These are phyloP conservation scores for Acheta domesticus DNA, from an alignment of 2,888 invertebrate genomes.

Conservation along the genomic window DNA sequence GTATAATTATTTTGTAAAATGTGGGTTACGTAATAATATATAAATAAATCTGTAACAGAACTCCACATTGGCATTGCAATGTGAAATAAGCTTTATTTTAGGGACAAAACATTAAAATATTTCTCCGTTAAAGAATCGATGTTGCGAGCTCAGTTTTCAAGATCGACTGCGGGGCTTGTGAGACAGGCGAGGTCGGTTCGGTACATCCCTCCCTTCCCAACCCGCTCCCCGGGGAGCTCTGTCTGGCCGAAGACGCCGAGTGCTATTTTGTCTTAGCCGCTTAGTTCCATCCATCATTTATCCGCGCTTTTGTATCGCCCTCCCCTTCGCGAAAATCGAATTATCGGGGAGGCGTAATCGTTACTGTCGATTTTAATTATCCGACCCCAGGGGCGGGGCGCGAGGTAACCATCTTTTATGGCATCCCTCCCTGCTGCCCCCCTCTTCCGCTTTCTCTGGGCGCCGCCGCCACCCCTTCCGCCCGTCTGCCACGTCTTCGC, in stretches of 20 bases:
- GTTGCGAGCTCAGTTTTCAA: too few relatives aligned
- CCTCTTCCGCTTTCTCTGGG: too few relatives aligned
- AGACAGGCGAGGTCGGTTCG: too few relatives aligned
- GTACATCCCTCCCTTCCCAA: background rate
- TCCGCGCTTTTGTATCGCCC: background rate
- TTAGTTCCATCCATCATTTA: slow-evolving; percentile 18
- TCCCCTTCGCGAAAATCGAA: slow-evolving; percentile 7
- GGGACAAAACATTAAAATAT: too few relatives aligned
- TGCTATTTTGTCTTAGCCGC: background rate
- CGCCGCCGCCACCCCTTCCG: background rate
- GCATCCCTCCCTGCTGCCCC: background rate
- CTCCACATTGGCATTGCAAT: too few relatives aligned
- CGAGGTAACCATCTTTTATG: background rate
- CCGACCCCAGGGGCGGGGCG: background rate
- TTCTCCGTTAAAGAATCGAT: too few relatives aligned
- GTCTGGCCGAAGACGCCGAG: background rate
- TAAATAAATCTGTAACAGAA: too few relatives aligned
- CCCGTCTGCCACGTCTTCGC: too few relatives aligned
- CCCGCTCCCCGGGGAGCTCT: background rate
- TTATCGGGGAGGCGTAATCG: slow-evolving; percentile 6
- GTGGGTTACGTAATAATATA: too few relatives aligned
- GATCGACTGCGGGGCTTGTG: too few relatives aligned
- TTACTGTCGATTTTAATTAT: slow-evolving; percentile 18
- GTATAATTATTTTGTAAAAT: too few relatives aligned
- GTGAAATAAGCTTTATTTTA: too few relatives aligned